Evolutionary conservation across 2,113 vertebrate species (phyloP).

Genomic region (Cercocebus atys): DNA sequence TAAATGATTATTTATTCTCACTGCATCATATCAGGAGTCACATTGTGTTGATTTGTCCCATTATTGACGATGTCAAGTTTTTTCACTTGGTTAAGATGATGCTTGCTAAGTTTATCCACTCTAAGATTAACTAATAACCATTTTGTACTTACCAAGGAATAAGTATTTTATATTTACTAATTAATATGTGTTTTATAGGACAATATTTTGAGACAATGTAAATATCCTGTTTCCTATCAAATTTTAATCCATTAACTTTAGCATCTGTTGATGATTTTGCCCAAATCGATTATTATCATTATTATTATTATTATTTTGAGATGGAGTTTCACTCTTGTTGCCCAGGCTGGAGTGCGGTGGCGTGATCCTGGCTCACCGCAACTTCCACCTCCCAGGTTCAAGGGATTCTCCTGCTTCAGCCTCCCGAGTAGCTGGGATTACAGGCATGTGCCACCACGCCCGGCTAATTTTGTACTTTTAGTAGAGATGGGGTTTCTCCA

Average conservation of each 20-base stretch:
- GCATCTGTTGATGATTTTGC: background rate
- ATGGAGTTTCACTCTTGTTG: too few relatives aligned
- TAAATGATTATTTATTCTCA: background rate
- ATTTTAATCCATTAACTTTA: constrained; percentile 3
- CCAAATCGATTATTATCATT: background rate
- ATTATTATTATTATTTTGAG: too few relatives aligned
- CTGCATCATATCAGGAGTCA: background rate
- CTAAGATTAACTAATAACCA: background rate
- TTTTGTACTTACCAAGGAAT: background rate
- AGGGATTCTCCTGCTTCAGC: too few relatives aligned
- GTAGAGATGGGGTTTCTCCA: too few relatives aligned
- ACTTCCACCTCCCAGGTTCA: too few relatives aligned
- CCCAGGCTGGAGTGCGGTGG: too few relatives aligned
- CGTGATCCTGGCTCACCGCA: too few relatives aligned
- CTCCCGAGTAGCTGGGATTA: too few relatives aligned
- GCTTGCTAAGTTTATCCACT: background rate
- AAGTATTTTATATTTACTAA: background rate
- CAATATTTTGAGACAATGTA: background rate
- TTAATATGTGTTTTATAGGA: background rate
- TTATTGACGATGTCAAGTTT: background rate
- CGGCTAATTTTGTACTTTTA: too few relatives aligned
- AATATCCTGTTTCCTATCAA: background rate
- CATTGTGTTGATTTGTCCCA: background rate
- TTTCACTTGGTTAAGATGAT: background rate
- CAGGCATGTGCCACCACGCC: too few relatives aligned